Percentiles rank a stretch among this genome's conserved stretches.
Conservation (phyloP, 2,113 vertebrate genomes). For the Polypterus senegalus region DNA sequence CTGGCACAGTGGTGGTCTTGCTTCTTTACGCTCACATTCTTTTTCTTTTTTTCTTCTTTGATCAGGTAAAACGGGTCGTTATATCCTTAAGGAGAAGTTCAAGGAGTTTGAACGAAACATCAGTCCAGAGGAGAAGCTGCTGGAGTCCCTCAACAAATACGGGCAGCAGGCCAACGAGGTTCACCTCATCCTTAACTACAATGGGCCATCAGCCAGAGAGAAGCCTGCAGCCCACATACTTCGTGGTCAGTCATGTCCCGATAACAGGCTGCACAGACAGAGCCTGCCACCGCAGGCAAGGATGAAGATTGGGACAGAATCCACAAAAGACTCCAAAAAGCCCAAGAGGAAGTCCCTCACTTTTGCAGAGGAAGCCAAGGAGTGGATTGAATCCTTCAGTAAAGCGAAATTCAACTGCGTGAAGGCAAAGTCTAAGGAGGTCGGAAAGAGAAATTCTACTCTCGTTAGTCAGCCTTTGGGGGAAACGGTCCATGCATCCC, state of each 20-base stretch:
- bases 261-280: conserved; percentile 32
- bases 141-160: conserved; percentile 51
- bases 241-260: conserved; percentile 29
- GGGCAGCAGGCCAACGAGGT: conserved; percentile 51
- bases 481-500: not conserved
- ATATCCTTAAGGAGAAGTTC: conserved; percentile 50
- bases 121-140: conserved; percentile 36
- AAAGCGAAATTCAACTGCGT: conserved; percentile 33
- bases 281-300: conserved; percentile 44
- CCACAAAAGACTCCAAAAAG: conserved; percentile 31
- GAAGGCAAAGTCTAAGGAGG: conserved; percentile 30
- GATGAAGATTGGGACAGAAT: conserved; percentile 23
- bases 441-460: conserved; percentile 18
- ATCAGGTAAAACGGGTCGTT: conserved; percentile 52
- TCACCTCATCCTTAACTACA: conserved; percentile 44
- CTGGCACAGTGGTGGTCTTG: no score
- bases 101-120: conserved; percentile 54
- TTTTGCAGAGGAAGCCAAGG: conserved; percentile 52
- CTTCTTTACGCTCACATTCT: not conserved
- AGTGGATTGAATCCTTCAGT: conserved; percentile 52
- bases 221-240: conserved; percentile 15
- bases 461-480: not conserved
- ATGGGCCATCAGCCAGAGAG: conserved; percentile 31
- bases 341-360: conserved; percentile 56
- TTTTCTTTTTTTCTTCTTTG: not conserved